Percentiles rank a stretch among this genome's conserved stretches.
phyloP scores from a whole-genome alignment of 1,140 invertebrate genomes.

The Drosophila ficusphila region DNA sequence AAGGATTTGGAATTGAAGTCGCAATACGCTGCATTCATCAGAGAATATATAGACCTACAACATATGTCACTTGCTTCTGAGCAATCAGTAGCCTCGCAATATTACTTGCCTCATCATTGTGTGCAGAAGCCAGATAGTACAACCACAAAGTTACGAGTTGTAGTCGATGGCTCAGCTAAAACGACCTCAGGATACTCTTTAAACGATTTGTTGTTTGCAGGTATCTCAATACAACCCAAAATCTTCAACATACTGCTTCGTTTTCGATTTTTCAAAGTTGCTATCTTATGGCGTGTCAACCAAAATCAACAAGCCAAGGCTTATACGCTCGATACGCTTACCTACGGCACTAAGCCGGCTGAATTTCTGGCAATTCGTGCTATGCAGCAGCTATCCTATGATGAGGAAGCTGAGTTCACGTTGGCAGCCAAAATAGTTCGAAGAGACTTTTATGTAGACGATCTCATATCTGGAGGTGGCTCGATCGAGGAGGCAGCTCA shows the following conservation, averaged over 20 bases:
- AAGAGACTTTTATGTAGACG: constrained; percentile 1
- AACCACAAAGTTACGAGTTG: not conserved
- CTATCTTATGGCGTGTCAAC: no score
- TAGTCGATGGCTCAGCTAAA: not conserved
- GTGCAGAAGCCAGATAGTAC: not conserved
- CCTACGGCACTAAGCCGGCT: not conserved
- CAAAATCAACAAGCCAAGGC: no score
- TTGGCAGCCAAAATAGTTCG: not conserved
- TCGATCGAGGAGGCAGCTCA: not conserved
- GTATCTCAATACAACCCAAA: constrained; percentile 5
- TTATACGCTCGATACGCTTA: no score
- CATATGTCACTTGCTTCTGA: no score
- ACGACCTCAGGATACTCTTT: constrained; percentile 4
- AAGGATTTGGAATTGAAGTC: no score
- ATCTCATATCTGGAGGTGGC: not conserved
- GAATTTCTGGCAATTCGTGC: constrained; percentile 6
- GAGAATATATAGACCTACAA: no score
- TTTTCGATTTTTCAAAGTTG: not conserved
- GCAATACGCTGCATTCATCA: no score
- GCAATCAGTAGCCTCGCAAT: no score
- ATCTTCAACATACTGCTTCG: not conserved
- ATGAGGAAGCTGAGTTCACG: constrained; percentile 2
- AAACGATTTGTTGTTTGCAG: constrained; percentile 1
- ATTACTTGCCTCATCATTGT: not conserved
- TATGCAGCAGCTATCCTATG: constrained; percentile 7